Evolutionary conservation across 2,888 invertebrate species (phyloP), one percentile per base, ranked within the genome.

Genomic region (Eubasilissa splendida): DNA sequence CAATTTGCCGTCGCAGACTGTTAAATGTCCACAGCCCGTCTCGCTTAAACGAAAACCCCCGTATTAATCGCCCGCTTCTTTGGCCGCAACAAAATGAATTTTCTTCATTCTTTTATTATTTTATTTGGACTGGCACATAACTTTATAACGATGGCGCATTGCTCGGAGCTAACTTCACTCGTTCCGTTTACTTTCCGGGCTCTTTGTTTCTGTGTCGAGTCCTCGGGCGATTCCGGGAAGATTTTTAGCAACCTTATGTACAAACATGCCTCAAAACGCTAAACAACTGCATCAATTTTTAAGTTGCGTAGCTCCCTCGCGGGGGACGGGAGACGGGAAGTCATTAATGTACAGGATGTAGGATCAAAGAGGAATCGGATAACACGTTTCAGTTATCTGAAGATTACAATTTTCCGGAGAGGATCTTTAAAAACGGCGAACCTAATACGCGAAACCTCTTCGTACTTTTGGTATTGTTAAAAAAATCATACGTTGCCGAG

Each of bases 71-170:
- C 58, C 22, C 70, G 77, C 59, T 77, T 70, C 50, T 52, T 77
- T 59, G 59, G 53, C 76, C 11, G n/a, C 70, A 22, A 53, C 70
- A 54, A 76, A 77, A 54, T 42, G 66, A 63, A 66, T 77, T 77
- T 58, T 31, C 58, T 52, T 59, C 63, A 22, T 22, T 22, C 22
- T 22, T 22, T 22, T 22, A 22, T 22, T 22, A 22, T 76, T 66
- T 76, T 59, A 58, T 76, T 63, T 22, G 58, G 70, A 22, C n/a
- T 60, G 33, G 22, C 22, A 79, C 76, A 73, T 59, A 82, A 82
- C 82, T 82, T 82, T 76, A 79, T 82, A 79, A 82, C 82, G 82
- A 82, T 82, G 82, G 79, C 82, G 82, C 82, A 79, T 82, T 76
- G 82, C 70, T 70, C 11, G 54, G 31, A 70, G 70, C 70, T 8